Evolutionary conservation across 1,140 invertebrate genomes (phyloP).

Genomic region (Gerris buenoi): DNA sequence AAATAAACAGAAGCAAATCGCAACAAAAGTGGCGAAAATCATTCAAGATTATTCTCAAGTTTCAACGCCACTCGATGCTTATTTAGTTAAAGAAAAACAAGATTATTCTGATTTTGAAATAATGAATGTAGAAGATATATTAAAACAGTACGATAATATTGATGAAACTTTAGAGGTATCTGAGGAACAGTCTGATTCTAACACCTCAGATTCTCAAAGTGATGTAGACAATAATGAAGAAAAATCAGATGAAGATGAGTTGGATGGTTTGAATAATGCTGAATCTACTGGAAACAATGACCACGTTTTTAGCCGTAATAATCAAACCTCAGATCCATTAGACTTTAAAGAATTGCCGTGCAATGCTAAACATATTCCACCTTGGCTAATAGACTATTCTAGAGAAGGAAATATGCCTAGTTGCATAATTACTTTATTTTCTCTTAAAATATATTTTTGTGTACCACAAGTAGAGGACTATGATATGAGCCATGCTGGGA

Average conservation of each 20-base stretch:
- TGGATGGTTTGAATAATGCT: neutral
- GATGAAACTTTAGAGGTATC: neutral
- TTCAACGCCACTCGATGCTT: slow-evolving; percentile 23
- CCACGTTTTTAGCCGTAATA: slow-evolving; percentile 2
- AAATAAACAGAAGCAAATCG: slow-evolving; percentile 34
- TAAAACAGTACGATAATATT: neutral
- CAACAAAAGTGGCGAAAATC: slow-evolving; percentile 40
- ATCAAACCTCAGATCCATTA: slow-evolving; percentile 13
- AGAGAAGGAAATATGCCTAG: slow-evolving; percentile 39
- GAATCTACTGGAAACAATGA: slow-evolving; percentile 8
- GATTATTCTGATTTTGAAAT: neutral
- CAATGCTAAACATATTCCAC: slow-evolving; percentile 32
- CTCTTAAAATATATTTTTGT: slow-evolving; percentile 45
- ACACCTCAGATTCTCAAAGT: slow-evolving; percentile 15
- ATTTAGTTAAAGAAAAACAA: slow-evolving; percentile 5
- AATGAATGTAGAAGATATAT: slow-evolving; percentile 24
- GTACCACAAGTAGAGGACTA: slow-evolving; percentile 58
- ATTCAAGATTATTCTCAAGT: slow-evolving; percentile 43
- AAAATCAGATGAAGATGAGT: slow-evolving; percentile 6
- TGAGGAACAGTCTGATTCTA: neutral
- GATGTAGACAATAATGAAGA: slow-evolving; percentile 18
- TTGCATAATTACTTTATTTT: slow-evolving; percentile 48
- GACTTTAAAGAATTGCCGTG: slow-evolving; percentile 1
- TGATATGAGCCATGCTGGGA: slow-evolving; percentile 38
- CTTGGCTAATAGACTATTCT: slow-evolving; percentile 47